Percentiles rank a stretch among this genome's conserved stretches.
Conservation (phyloP, 1,140 invertebrate genomes). For the Procambarus clarkii region DNA sequence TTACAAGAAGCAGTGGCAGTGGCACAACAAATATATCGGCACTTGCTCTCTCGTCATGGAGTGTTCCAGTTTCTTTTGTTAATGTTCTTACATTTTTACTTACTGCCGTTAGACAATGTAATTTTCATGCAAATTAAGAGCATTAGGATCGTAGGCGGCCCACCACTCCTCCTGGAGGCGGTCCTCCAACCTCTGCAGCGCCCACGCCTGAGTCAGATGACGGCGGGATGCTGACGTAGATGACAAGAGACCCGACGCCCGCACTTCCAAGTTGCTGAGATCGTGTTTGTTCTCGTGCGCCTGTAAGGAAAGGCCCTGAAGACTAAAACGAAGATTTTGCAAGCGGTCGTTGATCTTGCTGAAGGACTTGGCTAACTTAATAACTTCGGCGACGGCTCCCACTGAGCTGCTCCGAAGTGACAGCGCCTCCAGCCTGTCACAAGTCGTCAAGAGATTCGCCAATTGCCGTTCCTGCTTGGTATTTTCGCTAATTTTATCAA, state of each 20-base stretch:
- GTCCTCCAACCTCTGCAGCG: constrained; percentile 20
- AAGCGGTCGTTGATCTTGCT: background rate
- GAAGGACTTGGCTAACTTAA: background rate
- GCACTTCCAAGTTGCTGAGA: background rate
- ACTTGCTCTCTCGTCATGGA: too few relatives aligned
- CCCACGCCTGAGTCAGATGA: background rate
- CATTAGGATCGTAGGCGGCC: constrained; percentile 22
- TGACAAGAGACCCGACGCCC: background rate
- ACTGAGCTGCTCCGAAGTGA: background rate
- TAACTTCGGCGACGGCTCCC: background rate
- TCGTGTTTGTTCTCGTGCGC: constrained; percentile 21
- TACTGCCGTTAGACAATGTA: constrained; percentile 23
- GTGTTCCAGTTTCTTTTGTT: too few relatives aligned
- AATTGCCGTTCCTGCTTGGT: background rate
- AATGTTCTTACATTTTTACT: too few relatives aligned
- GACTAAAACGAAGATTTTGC: background rate
- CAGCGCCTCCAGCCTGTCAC: background rate
- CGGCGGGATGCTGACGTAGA: constrained; percentile 4
- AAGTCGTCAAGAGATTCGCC: background rate
- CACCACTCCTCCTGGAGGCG: constrained; percentile 51
- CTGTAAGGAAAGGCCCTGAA: constrained; percentile 6
- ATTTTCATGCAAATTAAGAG: constrained; percentile 7
- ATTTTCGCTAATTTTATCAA: background rate
- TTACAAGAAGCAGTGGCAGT: too few relatives aligned
- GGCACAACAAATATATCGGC: too few relatives aligned